These are phyloP conservation scores for Drosophila pachea DNA, from an alignment of 1,140 invertebrate species.

Conservation along the genomic window DNA sequence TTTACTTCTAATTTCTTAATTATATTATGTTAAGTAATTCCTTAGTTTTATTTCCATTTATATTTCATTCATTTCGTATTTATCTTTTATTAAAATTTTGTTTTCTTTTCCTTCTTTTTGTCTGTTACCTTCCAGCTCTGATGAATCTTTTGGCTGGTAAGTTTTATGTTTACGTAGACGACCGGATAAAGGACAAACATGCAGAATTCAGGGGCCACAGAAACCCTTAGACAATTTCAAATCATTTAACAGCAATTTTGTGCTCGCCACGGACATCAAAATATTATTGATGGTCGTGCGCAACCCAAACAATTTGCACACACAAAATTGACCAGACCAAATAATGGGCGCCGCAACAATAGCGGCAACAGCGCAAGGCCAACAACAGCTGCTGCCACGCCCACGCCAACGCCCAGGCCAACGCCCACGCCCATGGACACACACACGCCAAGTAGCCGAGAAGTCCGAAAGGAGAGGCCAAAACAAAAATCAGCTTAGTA, in stretches of 20 bases:
- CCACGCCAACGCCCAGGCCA: not conserved
- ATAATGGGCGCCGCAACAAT: slow-evolving; percentile 26
- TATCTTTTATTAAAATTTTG: slow-evolving; percentile 12
- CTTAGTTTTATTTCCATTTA: not conserved
- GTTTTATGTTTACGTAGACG: slow-evolving; percentile 35
- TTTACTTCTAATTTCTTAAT: not conserved
- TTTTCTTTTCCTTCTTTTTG: slow-evolving; percentile 21
- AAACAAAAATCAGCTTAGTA: slow-evolving; percentile 61
- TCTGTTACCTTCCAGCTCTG: slow-evolving; percentile 46
- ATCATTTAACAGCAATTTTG: slow-evolving; percentile 30
- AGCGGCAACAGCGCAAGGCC: slow-evolving; percentile 21
- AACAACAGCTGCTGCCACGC: slow-evolving; percentile 56
- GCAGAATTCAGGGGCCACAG: slow-evolving; percentile 19
- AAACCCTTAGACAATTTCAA: slow-evolving; percentile 31
- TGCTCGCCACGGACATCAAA: slow-evolving; percentile 38
- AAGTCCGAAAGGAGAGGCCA: slow-evolving; percentile 10
- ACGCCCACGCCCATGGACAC: slow-evolving; percentile 3
- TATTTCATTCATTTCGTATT: slow-evolving; percentile 1
- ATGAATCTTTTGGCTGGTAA: slow-evolving; percentile 63
- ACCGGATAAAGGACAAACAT: slow-evolving; percentile 11
- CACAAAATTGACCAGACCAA: slow-evolving; percentile 58
- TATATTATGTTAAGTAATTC: not conserved
- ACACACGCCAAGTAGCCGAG: slow-evolving; percentile 11
- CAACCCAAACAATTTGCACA: slow-evolving; percentile 69
- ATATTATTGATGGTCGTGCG: slow-evolving; percentile 64